Evolutionary conservation across 2,113 vertebrate genomes (phyloP).

Genomic region (Nesogale talazaci): DNA sequence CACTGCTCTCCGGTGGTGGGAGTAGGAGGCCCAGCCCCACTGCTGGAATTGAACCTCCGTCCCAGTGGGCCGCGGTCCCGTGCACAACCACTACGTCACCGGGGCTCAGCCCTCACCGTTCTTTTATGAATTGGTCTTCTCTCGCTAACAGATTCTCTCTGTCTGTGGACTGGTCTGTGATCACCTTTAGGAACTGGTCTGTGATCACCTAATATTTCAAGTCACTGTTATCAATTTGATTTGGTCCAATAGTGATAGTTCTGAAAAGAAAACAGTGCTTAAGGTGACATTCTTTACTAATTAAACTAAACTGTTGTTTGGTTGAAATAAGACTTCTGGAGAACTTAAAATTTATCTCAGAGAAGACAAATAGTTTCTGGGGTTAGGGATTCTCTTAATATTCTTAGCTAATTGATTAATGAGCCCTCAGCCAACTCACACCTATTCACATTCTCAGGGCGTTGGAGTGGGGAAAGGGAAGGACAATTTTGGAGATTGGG

Average conservation of each 20-base stretch:
- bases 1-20: no score
- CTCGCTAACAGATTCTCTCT: background rate
- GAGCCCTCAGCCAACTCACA: background rate
- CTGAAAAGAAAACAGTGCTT: background rate
- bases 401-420: background rate
- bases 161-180: no score
- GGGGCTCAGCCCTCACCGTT: no score
- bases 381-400: background rate
- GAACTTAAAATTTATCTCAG: background rate
- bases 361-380: background rate
- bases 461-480: background rate
- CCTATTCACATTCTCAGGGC: background rate
- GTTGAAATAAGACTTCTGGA: background rate
- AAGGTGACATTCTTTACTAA: background rate
- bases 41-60: no score
- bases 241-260: background rate
- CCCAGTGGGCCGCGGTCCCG: no score
- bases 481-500: background rate
- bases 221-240: background rate
- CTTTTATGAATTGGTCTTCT: background rate
- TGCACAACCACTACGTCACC: no score
- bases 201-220: background rate
- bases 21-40: no score
- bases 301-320: background rate
- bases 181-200: no score